phyloP scores from a whole-genome alignment of 2,888 invertebrate species.

The Chymomyza fuscimana region DNA sequence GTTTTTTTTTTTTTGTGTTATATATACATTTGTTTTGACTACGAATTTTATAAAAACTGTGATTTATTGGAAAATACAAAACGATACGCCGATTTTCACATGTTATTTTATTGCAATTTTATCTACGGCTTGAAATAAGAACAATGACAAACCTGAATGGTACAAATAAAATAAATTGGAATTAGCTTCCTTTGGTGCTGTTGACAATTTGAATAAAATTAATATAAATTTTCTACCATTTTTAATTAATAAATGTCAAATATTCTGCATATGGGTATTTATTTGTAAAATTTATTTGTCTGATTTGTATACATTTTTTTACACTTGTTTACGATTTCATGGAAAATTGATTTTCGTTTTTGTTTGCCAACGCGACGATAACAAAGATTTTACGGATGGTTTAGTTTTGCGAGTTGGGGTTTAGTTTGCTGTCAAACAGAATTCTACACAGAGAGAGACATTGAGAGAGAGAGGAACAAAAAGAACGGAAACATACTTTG shows the following conservation, averaged over 20 bases:
- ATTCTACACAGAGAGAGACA: background rate
- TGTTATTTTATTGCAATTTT: background rate
- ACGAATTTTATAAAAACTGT: slow-evolving; percentile 25
- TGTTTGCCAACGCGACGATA: slow-evolving; percentile 49
- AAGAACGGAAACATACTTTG: slow-evolving; percentile 60
- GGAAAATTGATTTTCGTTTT: slow-evolving; percentile 49
- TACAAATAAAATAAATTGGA: slow-evolving; percentile 65
- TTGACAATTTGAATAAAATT: slow-evolving; percentile 78
- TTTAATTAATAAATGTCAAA: slow-evolving; percentile 78
- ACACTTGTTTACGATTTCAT: slow-evolving; percentile 32
- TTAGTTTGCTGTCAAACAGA: slow-evolving; percentile 36
- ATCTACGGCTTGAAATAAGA: background rate
- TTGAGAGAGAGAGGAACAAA: slow-evolving; percentile 17
- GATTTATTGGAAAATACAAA: slow-evolving; percentile 49
- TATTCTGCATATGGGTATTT: slow-evolving; percentile 65
- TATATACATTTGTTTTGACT: background rate
- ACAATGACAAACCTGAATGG: slow-evolving; percentile 20
- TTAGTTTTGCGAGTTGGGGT: slow-evolving; percentile 7
- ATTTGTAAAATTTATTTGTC: slow-evolving; percentile 72
- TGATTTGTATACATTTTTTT: slow-evolving; percentile 56
- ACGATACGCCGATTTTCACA: slow-evolving; percentile 20
- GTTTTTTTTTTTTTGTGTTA: background rate
- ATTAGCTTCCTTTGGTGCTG: slow-evolving; percentile 68
- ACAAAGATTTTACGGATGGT: slow-evolving; percentile 50
- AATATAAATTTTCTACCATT: slow-evolving; percentile 74